These are phyloP conservation scores for Pseudomyrmex gracilis DNA, from an alignment of 1,140 invertebrate species.

Conservation along the genomic window DNA sequence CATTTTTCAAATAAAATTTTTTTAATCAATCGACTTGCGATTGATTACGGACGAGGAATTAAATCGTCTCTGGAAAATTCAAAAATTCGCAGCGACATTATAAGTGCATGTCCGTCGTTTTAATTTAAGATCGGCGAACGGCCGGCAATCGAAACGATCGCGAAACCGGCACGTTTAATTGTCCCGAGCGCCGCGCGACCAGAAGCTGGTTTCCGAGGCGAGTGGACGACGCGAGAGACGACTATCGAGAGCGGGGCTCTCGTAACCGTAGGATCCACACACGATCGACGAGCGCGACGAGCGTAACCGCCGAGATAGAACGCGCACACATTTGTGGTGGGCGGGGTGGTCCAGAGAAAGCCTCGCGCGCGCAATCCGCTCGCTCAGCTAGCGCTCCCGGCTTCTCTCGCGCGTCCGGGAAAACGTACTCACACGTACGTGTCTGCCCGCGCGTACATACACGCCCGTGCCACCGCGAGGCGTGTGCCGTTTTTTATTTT, in stretches of 20 bases:
- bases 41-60: no score
- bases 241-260: slow-evolving; percentile 42
- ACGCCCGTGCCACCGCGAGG: slow-evolving; percentile 73
- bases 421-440: no score
- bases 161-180: slow-evolving; percentile 62
- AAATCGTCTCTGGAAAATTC: no score
- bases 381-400: slow-evolving; percentile 46
- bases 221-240: slow-evolving; percentile 53
- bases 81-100: not conserved
- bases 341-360: slow-evolving; percentile 83
- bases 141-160: slow-evolving; percentile 40
- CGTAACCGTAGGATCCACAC: slow-evolving; percentile 48
- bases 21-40: not conserved
- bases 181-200: slow-evolving; percentile 8
- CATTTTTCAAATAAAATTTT: no score
- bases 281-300: slow-evolving; percentile 56
- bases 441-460: slow-evolving; percentile 24
- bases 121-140: slow-evolving; percentile 16
- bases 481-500: slow-evolving; percentile 76
- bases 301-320: slow-evolving; percentile 44
- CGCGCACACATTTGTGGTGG: slow-evolving; percentile 70
- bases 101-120: not conserved
- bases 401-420: slow-evolving; percentile 41
- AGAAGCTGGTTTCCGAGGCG: slow-evolving; percentile 38
- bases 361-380: slow-evolving; percentile 61